Base-by-base conservation (phyloP, 2,888 invertebrate species). In the Orchesellides sinensis region DNA sequence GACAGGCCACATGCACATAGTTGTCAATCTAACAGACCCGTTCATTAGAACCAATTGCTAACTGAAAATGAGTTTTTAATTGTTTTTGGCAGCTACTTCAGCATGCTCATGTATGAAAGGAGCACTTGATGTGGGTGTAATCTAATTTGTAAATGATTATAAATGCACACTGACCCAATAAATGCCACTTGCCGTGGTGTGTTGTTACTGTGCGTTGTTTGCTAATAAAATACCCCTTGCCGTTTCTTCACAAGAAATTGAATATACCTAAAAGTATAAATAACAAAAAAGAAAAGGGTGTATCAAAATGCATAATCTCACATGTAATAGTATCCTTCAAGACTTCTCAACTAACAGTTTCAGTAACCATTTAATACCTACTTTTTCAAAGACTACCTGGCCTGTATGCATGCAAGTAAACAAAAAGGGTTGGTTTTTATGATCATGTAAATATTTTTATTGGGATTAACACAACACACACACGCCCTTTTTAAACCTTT, bases 391-490 rank as follows among this genome's bases (percentile, higher is more conserved):
- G n/a, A n/a, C n/a, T n/a, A n/a, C n/a, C n/a, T n/a, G n/a, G n/a
- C 2, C 40, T 40, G n/a, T 40, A 40, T 10, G 63, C 23, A 63
- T 40, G 40, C 63, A 63, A 63, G 63, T 35, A 63, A n/a, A 40
- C 63, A 23, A 21, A 35, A 40, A 59, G n/a, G n/a, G n/a, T n/a
- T n/a, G n/a, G n/a, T n/a, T n/a, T n/a, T n/a, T n/a, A 23, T 21
- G 66, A 68, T 68, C 66, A 59, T 59, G 35, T 40, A 40, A 12
- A 68, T 47, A 40, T 66, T 68, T 77, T 77, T 77, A 77, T 68
- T 77, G 66, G 59, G 77, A 56, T 77, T 59, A 77, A 65, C 52
- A 63, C 75, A 65, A 54, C 35, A 66, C 68, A 27, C 54, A 54
- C 19, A 3, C 10, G 5, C 27, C 54, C 6, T 23, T 23, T 14